A percentile compares a stretch with the other conserved stretches of the same genome.
Evolutionary conservation across 2,113 vertebrate species (phyloP).

Genomic region (Ophiodon elongatus): DNA sequence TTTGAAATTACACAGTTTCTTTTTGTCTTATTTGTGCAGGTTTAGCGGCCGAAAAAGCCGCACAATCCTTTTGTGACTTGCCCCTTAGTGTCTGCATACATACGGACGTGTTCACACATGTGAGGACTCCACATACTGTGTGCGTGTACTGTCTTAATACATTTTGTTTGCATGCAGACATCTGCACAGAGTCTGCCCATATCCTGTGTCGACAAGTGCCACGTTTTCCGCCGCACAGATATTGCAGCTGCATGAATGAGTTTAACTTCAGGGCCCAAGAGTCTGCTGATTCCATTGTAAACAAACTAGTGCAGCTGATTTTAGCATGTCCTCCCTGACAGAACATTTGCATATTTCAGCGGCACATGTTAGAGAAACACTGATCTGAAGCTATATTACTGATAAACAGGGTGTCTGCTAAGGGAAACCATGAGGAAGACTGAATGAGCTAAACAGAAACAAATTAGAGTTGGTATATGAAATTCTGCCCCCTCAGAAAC

Average conservation of each 20-base stretch:
- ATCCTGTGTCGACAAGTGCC: neutral
- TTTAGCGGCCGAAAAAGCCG: neutral
- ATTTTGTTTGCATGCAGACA: neutral
- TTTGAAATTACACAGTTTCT: neutral
- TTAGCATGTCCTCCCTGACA: neutral
- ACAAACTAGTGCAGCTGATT: conserved; percentile 1
- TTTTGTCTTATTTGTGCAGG: neutral
- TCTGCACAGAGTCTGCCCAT: neutral
- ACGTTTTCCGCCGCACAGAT: neutral
- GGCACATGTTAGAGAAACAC: neutral
- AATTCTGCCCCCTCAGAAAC: neutral
- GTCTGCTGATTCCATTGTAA: neutral
- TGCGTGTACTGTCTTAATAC: neutral
- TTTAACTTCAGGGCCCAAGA: neutral
- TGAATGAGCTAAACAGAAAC: neutral
- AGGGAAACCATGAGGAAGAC: neutral
- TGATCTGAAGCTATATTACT: neutral
- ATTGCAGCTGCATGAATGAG: neutral
- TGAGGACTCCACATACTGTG: neutral
- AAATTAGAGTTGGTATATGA: neutral
- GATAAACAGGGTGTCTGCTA: neutral
- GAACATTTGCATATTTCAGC: neutral
- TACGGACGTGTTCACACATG: no score
- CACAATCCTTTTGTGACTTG: no score
- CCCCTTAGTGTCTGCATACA: neutral